Base-by-base conservation (phyloP, 2,888 invertebrate species). In the Phortica okadai region DNA sequence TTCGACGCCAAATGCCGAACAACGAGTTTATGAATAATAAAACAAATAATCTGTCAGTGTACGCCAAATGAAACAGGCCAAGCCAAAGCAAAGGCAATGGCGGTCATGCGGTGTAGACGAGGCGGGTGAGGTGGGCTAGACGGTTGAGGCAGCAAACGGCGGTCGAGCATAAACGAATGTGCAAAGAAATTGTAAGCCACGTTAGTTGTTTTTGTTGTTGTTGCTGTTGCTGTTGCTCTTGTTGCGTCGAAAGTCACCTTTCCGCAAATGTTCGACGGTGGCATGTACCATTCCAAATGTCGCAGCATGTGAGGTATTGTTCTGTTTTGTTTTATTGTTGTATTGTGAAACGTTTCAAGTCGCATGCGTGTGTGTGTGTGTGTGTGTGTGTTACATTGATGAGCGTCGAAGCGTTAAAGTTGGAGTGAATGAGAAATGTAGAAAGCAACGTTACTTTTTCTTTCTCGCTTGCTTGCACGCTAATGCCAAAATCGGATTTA, bases 1-100 rank as follows among this genome's bases (percentile, higher is more conserved):
- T 33, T 33, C 33, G 45, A n/a, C 33, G 56, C 72, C 54, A 54
- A 21, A 45, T 45, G 50, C 25, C 21, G 42, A 73, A 41, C 67
- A 64, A 73, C 77, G 80, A 78, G 50, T 84, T 84, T 85, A 89
- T 89, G 89, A 88, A 89, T 88, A 88, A 88, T 88, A 85, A 87
- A 88, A 82, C 83, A 84, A 88, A 89, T 88, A 89, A 87, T 87
- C 84, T 86, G 88, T 87, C 87, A 88, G 82, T 79, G 84, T 87
- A 25, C 59, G 11, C 33, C 67, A 25, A 42, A 58, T 56, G 25
- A 67, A 67, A 44, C 33, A 67, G 75, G 64, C 66, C 74, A 62
- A 72, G 72, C 77, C 45, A 66, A 76, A 75, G 79, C 75, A 59
- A 77, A 54, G 21, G n/a, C 59, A 11, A 8, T 79, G 79, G 72